These are phyloP conservation scores for Lamellibrachia columna DNA, from an alignment of 2,888 invertebrate genomes.

Conservation along the genomic window DNA sequence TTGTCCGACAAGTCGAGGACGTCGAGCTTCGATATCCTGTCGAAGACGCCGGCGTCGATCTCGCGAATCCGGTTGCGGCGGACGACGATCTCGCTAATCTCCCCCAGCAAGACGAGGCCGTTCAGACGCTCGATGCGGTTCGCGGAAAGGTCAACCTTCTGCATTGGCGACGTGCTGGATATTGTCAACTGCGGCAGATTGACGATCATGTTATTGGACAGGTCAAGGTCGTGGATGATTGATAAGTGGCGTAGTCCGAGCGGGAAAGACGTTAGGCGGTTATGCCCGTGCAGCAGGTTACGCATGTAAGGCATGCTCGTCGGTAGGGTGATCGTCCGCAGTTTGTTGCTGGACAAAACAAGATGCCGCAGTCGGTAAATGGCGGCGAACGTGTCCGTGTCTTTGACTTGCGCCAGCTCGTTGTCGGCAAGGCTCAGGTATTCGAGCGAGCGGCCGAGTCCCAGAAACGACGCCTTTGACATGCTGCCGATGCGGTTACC, in stretches of 20 bases:
- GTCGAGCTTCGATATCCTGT: slow-evolving; percentile 29
- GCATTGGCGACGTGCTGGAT: slow-evolving; percentile 31
- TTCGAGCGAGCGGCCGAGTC: slow-evolving; percentile 33
- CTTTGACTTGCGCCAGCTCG: too few relatives aligned
- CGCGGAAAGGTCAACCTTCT: slow-evolving; percentile 35
- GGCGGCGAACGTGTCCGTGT: too few relatives aligned
- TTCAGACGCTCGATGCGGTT: slow-evolving; percentile 27
- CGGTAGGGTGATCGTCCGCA: too few relatives aligned
- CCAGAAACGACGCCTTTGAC: too few relatives aligned
- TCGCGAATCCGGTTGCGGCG: slow-evolving; percentile 26
- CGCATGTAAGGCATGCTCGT: too few relatives aligned
- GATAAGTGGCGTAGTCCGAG: too few relatives aligned
- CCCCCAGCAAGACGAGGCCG: slow-evolving; percentile 22
- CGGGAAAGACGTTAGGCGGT: too few relatives aligned
- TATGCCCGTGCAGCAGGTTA: too few relatives aligned
- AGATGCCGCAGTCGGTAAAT: too few relatives aligned
- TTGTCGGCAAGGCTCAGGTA: slow-evolving; percentile 25
- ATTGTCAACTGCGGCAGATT: slow-evolving; percentile 27
- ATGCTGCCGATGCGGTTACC: too few relatives aligned
- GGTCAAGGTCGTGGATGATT: too few relatives aligned
- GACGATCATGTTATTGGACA: slow-evolving; percentile 28
- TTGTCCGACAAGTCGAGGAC: slow-evolving; percentile 31
- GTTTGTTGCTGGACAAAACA: too few relatives aligned
- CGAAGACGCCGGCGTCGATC: slow-evolving; percentile 28
- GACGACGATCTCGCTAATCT: slow-evolving; percentile 28